Evolutionary conservation across 23 tunicate species (phyloP).

Genomic region (Ascidia mentula): DNA sequence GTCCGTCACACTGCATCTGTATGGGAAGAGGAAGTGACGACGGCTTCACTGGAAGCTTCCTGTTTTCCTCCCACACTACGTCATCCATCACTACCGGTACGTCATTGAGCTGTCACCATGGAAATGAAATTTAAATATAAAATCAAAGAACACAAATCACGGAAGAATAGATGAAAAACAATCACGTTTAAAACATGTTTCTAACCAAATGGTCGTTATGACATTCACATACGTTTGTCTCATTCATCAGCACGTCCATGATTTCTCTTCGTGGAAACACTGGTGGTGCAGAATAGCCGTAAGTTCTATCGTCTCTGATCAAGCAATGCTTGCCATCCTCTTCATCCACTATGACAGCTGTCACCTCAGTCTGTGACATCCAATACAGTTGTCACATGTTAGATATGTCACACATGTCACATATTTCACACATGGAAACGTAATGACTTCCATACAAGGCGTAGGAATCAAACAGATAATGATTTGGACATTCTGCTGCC

Average conservation of each 20-base stretch:
- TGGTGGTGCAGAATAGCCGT: neutral
- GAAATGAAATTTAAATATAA: too few relatives aligned
- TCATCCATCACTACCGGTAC: slow-evolving; percentile 2
- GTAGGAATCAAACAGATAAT: too few relatives aligned
- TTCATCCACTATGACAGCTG: neutral
- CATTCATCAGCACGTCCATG: neutral
- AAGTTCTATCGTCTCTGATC: neutral
- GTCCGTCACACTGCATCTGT: neutral
- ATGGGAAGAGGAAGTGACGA: neutral
- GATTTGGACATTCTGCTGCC: too few relatives aligned
- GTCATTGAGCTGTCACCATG: neutral
- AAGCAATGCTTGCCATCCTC: neutral
- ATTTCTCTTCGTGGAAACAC: neutral
- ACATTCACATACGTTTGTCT: too few relatives aligned
- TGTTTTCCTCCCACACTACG: neutral
- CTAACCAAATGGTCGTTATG: too few relatives aligned
- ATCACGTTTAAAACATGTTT: too few relatives aligned
- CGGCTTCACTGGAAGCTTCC: neutral
- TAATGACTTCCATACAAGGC: too few relatives aligned
- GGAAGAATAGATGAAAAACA: too few relatives aligned
- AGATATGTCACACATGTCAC: too few relatives aligned
- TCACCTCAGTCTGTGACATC: neutral
- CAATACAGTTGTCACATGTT: too few relatives aligned
- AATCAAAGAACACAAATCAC: too few relatives aligned
- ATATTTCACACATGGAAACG: too few relatives aligned